Conservation (phyloP, 2,888 invertebrate species). For the Seladonia tumulorum region DNA sequence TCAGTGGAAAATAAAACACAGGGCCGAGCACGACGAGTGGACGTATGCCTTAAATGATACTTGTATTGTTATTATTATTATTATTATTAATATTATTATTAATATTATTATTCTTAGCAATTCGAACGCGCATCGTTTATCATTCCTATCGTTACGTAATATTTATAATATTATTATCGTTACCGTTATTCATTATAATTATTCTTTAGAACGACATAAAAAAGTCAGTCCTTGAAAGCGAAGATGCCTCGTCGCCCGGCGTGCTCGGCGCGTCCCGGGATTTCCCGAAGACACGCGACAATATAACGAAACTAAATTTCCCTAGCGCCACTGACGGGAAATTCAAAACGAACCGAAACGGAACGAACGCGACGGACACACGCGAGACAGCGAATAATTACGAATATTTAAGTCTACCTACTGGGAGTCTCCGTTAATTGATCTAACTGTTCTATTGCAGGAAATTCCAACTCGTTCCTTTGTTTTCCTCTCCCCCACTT, state of each 20-base stretch:
- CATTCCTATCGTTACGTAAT: conserved; percentile 45
- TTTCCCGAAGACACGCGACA: neutral
- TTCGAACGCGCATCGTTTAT: conserved; percentile 54
- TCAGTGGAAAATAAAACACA: conserved; percentile 1
- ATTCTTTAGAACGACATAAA: conserved; percentile 54
- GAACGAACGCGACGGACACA: conserved; percentile 42
- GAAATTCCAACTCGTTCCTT: conserved; percentile 32
- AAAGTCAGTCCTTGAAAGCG: conserved; percentile 58
- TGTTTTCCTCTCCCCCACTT: neutral
- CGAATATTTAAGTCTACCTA: conserved; percentile 42
- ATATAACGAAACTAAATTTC: conserved; percentile 14
- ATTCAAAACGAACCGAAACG: conserved; percentile 20
- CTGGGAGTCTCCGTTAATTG: conserved; percentile 42
- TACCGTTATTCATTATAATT: conserved; percentile 48
- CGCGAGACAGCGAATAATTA: conserved; percentile 44
- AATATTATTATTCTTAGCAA: conserved; percentile 50
- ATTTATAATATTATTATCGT: conserved; percentile 53
- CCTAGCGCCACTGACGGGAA: neutral
- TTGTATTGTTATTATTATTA: conserved; percentile 36
- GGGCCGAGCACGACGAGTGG: conserved; percentile 46
- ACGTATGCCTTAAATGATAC: conserved; percentile 45
- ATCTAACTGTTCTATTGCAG: conserved; percentile 57
- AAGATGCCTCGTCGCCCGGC: conserved; percentile 31
- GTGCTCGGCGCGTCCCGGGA: conserved; percentile 31
- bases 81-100: conserved; percentile 40